Conservation (phyloP, 23 tunicate genomes). For the Aplidium turbinatum region DNA sequence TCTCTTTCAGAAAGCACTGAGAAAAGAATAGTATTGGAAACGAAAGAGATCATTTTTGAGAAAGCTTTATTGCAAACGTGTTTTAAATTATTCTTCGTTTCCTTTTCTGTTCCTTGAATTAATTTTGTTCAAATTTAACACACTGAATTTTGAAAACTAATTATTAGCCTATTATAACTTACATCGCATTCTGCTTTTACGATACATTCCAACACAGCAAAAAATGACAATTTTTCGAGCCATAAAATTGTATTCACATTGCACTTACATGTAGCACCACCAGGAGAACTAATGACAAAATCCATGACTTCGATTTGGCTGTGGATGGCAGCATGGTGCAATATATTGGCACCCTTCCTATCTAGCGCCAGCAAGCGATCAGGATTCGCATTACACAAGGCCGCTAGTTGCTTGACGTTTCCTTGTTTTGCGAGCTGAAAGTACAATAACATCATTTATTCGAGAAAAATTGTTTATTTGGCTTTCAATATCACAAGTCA, state of each 20-base stretch:
- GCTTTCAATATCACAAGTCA: no score
- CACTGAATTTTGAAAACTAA: no score
- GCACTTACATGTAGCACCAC: slow-evolving; percentile 56
- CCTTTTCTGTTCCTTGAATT: no score
- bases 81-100: neutral
- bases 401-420: slow-evolving; percentile 60
- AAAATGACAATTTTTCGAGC: neutral
- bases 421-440: slow-evolving; percentile 73
- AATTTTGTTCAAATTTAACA: no score
- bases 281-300: slow-evolving; percentile 38
- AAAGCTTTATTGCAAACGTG: neutral
- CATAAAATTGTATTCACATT: neutral
- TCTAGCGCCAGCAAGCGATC: slow-evolving; percentile 55
- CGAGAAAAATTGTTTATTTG: no score
- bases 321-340: slow-evolving; percentile 71
- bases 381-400: slow-evolving; percentile 64
- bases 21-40: neutral
- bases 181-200: no score
- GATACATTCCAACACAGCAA: no score
- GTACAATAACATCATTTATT: no score
- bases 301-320: slow-evolving; percentile 45
- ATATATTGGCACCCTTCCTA: slow-evolving; percentile 64
- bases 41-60: neutral
- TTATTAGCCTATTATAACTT: no score
- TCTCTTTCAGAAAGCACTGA: slow-evolving; percentile 56